These are phyloP conservation scores for Podabrus alpinus DNA, from an alignment of 2,888 invertebrate species.

Conservation along the genomic window DNA sequence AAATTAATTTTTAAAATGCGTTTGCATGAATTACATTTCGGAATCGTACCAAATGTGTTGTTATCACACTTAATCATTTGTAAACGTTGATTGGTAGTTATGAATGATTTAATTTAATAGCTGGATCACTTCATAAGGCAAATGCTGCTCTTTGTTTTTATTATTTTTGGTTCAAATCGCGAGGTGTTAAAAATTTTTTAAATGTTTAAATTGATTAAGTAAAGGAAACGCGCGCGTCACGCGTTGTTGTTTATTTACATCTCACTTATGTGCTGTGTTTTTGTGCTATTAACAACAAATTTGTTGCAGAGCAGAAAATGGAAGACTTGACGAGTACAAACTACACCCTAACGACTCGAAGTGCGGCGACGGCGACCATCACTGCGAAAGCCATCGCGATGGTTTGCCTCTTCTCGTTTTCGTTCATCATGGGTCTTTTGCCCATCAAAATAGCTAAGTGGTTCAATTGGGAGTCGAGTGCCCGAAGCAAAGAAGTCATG, in stretches of 20 bases:
- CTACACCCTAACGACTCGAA: background rate
- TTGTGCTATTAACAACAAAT: background rate
- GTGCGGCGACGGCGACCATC: constrained; percentile 48
- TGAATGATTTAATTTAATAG: background rate
- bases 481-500: constrained; percentile 58
- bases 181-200: background rate
- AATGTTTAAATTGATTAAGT: background rate
- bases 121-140: background rate
- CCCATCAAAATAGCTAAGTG: constrained; percentile 73
- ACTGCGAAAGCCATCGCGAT: constrained; percentile 80
- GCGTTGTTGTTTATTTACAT: background rate
- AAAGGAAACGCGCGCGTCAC: background rate
- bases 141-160: background rate
- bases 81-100: background rate
- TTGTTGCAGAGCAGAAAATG: background rate
- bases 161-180: background rate
- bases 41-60: background rate
- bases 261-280: background rate
- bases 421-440: constrained; percentile 73
- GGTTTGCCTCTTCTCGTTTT: constrained; percentile 74
- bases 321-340: background rate
- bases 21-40: background rate
- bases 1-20: background rate
- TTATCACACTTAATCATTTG: background rate
- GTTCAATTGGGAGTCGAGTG: constrained; percentile 65